Conservation (phyloP, 1,140 invertebrate genomes). For the Drosophila nigrodunni region DNA sequence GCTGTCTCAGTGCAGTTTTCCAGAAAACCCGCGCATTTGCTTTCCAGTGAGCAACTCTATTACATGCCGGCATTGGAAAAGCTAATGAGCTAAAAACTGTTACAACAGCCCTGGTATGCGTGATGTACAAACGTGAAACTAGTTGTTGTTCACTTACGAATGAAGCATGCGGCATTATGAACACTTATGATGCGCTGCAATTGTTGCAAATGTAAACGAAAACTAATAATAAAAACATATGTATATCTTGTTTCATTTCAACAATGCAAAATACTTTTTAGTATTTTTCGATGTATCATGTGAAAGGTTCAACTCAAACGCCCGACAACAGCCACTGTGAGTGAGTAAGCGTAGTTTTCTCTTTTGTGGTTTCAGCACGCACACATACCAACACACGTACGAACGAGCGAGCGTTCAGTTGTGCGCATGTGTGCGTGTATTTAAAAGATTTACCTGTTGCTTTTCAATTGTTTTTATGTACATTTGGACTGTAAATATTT, state of each 20-base stretch:
- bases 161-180: neutral
- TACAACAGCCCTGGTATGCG: slow-evolving; percentile 56
- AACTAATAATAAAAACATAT: neutral
- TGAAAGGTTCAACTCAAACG: neutral
- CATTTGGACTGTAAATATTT: slow-evolving; percentile 61
- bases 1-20: slow-evolving; percentile 43
- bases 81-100: slow-evolving; percentile 44
- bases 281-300: neutral
- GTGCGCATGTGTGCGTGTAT: slow-evolving; percentile 36
- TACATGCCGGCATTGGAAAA: slow-evolving; percentile 29
- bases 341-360: slow-evolving; percentile 73
- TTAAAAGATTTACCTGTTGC: slow-evolving; percentile 70
- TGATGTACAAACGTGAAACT: slow-evolving; percentile 67
- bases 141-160: slow-evolving; percentile 61
- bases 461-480: slow-evolving; percentile 78
- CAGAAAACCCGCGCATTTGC: neutral
- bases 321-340: slow-evolving; percentile 40
- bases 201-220: neutral
- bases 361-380: slow-evolving; percentile 70
- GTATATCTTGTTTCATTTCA: too few relatives aligned
- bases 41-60: slow-evolving; percentile 35
- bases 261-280: too few relatives aligned
- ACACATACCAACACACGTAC: slow-evolving; percentile 34
- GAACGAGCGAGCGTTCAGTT: slow-evolving; percentile 46
- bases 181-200: slow-evolving; percentile 13